Conservation (phyloP, 2,113 vertebrate species). For the Apus apus region DNA sequence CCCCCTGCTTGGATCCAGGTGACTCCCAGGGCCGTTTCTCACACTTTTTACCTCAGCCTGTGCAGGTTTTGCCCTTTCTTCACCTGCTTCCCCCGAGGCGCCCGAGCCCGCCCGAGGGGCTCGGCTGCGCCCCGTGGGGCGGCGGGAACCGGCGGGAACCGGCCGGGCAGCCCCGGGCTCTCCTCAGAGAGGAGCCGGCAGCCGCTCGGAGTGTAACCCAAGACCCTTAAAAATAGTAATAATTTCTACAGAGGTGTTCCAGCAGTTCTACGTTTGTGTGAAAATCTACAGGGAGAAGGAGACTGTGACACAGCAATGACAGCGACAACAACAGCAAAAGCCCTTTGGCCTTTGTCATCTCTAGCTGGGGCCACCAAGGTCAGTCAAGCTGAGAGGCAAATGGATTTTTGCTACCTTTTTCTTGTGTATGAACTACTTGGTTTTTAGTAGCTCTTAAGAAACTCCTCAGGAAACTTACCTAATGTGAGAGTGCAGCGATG, state of each 20-base stretch:
- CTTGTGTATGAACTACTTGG: background rate
- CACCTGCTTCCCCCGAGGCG: accelerated
- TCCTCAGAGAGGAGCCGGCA: background rate
- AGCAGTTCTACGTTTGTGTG: background rate
- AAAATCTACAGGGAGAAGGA: background rate
- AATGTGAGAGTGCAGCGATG: background rate
- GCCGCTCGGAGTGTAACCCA: accelerated
- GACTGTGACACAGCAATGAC: background rate
- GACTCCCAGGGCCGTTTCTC: accelerated
- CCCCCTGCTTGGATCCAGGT: accelerated
- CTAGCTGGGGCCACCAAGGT: background rate
- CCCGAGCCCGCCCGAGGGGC: too few relatives aligned
- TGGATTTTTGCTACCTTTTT: background rate
- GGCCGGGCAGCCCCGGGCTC: background rate
- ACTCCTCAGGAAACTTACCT: background rate
- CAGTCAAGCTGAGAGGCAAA: background rate
- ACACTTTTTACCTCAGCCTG: accelerated
- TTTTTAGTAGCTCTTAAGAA: background rate
- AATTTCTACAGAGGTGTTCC: accelerated
- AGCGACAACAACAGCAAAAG: background rate
- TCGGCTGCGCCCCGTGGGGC: accelerated
- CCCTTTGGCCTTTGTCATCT: background rate
- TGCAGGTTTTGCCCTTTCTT: background rate
- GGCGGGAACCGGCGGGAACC: background rate
- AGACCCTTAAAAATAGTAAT: too few relatives aligned